Evolutionary conservation across 1,140 invertebrate genomes (phyloP), one percentile per base, ranked within the genome.

Genomic region (Bombus breviceps): DNA sequence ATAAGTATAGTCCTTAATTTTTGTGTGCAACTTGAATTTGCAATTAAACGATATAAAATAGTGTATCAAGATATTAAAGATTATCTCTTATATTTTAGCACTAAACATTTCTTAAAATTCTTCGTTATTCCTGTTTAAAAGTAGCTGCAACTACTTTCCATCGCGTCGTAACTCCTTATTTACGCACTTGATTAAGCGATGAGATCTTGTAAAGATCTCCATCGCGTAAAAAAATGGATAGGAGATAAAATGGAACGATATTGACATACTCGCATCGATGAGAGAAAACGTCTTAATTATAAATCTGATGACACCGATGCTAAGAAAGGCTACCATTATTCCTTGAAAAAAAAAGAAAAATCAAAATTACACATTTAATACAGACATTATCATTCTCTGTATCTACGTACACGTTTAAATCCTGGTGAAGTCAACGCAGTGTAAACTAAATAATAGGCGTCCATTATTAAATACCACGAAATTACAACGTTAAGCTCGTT

Each of bases 401-500:
- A 25, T 0, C n/a, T 32, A 18, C 41, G 43, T 47, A 53, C 18
- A 22, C 18, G 47, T 22, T 74, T 32, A 25, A n/a, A n/a, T 47
- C 22, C 25, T 25, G 1, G 8, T 28, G 6, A 32, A 74, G n/a
- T 32, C 2, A 43, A 43, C 34, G 25, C 32, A 5, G 1, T 28
- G 32, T 28, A 41, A 41, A 77, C 57, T 37, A 76, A 39, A 39
- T 53, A 53, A 53, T 28, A 76, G 34, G 53, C 5, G 25, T 39
- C 22, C 59, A 34, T 47, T 75, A 57, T 37, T 25, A 62, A 76
- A 13, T 28, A 39, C 25, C 57, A 2, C n/a, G 34, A 75, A 75
- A 43, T 64, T 41, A 77, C 32, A 15, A 37, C n/a, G 13, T 39
- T 34, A 77, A n/a, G 57, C 57, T 77, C 41, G 75, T 77, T 64